Conservation (phyloP, 2,797 vertebrate species). For the Hydrolagus colliei region DNA sequence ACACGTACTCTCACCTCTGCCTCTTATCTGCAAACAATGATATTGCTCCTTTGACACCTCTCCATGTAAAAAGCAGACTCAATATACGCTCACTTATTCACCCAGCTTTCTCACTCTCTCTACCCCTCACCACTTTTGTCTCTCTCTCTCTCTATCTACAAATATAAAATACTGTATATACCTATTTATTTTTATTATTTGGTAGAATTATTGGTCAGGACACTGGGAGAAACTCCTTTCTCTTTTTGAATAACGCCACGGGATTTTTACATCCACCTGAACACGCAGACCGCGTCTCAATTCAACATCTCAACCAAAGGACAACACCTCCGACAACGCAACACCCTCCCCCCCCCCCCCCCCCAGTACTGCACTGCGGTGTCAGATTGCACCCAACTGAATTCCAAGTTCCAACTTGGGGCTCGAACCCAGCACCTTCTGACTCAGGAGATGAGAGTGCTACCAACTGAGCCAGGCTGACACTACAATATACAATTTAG, state of each 20-base stretch:
- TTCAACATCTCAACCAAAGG: not conserved
- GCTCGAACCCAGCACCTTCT: not conserved
- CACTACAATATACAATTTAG: not conserved
- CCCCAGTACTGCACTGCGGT: not conserved
- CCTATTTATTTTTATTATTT: no score
- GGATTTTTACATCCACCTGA: not conserved
- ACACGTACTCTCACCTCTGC: no score
- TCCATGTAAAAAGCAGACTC: no score
- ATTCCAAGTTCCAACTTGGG: not conserved
- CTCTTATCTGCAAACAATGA: no score
- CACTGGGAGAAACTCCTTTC: not conserved
- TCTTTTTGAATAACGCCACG: not conserved
- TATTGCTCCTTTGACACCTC: no score
- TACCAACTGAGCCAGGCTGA: not conserved
- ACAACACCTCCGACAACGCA: not conserved
- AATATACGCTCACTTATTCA: no score
- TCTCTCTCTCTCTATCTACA: not conserved
- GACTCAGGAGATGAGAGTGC: not conserved
- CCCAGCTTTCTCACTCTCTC: no score
- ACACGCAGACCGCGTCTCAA: not conserved
- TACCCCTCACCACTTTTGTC: not conserved
- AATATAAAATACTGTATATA: not conserved
- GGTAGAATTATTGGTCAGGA: not conserved
- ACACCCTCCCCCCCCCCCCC: rapidly evolving
- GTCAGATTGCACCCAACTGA: not conserved